These are phyloP conservation scores for Macropis europaea DNA, from an alignment of 2,888 invertebrate genomes.

Conservation along the genomic window DNA sequence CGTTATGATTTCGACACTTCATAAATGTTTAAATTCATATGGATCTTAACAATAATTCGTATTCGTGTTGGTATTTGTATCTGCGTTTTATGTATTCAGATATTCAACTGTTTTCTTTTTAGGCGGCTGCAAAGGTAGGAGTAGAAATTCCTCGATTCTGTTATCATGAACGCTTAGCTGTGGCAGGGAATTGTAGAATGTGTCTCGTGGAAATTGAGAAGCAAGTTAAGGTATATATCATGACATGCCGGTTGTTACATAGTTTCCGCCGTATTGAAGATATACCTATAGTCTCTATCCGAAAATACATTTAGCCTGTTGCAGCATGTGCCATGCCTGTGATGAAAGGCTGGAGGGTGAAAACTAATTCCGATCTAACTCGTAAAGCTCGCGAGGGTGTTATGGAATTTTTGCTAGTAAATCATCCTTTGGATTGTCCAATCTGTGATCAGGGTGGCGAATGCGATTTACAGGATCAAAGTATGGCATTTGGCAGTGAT, in stretches of 20 bases:
- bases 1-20: background rate
- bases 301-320: slow-evolving; percentile 84
- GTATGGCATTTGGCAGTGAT: slow-evolving; percentile 99
- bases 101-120: slow-evolving; percentile 48
- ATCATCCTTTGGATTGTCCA: slow-evolving; percentile 99
- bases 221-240: slow-evolving; percentile 87
- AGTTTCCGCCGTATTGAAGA: no score
- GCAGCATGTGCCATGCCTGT: slow-evolving; percentile 99
- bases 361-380: slow-evolving; percentile 97
- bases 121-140: slow-evolving; percentile 97
- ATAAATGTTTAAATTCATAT: background rate
- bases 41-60: background rate
- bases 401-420: slow-evolving; percentile 99
- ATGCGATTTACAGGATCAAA: slow-evolving; percentile 98
- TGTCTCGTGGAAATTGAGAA: slow-evolving; percentile 99
- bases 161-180: slow-evolving; percentile 98
- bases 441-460: slow-evolving; percentile 99
- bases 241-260: background rate
- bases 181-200: slow-evolving; percentile 99
- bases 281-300: background rate
- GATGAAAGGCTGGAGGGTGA: slow-evolving; percentile 99
- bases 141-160: slow-evolving; percentile 99
- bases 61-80: background rate
- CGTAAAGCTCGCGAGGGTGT: slow-evolving; percentile 89
- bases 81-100: background rate